Conservation (phyloP, 30 jellyfish, hydroid and myxozoan genomes). For the Sanderia malayensis region DNA sequence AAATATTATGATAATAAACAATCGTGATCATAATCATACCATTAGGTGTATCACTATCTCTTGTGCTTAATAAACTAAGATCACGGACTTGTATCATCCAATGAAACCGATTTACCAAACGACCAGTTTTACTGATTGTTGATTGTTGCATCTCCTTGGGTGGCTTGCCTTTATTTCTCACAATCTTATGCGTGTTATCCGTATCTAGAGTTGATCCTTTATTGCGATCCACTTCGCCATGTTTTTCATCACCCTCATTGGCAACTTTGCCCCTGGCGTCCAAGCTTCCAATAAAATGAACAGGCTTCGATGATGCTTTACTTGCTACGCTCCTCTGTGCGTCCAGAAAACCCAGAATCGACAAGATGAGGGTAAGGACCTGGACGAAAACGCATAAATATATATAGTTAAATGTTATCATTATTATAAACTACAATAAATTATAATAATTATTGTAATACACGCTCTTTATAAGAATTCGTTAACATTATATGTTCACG, state of each 20-base stretch:
- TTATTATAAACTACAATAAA: no score
- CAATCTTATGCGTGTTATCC: constrained; percentile 24
- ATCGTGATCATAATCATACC: no score
- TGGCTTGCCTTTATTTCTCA: constrained; percentile 23
- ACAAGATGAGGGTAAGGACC: no score
- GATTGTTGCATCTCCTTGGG: constrained; percentile 12
- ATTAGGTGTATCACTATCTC: constrained; percentile 17
- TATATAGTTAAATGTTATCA: no score
- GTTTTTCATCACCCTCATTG: constrained; percentile 1
- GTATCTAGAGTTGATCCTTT: constrained; percentile 43
- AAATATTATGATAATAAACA: neutral
- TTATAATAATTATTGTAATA: no score
- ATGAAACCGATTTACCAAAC: constrained; percentile 46
- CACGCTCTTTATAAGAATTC: no score
- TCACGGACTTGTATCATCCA: constrained; percentile 17
- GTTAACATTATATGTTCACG: no score
- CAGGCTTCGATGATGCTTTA: no score
- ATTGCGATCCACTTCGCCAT: constrained; percentile 3
- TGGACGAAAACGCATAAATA: no score
- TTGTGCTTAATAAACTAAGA: constrained; percentile 9
- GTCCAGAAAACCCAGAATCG: no score
- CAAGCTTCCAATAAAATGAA: no score
- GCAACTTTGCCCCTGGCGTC: neutral
- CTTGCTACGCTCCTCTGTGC: no score
- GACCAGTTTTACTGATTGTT: constrained; percentile 17